Evolutionary conservation across 2,797 vertebrate species (phyloP).

Genomic region (Galaxias olidus): DNA sequence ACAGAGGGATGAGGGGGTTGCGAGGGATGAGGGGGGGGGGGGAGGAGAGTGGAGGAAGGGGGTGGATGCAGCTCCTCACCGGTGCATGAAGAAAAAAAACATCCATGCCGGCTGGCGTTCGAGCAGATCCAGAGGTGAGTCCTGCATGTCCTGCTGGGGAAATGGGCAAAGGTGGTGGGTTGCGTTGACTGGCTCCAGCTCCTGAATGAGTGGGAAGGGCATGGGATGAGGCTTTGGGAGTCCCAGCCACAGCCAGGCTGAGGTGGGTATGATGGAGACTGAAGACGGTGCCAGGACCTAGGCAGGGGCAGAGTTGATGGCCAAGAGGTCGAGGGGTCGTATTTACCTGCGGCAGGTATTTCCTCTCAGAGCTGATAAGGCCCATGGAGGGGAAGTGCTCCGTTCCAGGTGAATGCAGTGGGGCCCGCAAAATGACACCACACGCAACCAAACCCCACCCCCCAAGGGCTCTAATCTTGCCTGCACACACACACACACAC

Average conservation of each 20-base stretch:
- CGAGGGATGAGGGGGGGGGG: conserved; percentile 22
- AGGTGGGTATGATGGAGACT: conserved; percentile 44
- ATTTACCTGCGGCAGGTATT: conserved; percentile 97
- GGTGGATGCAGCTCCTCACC: conserved; percentile 51
- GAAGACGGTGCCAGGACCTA: conserved; percentile 17
- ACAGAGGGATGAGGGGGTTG: conserved; percentile 58
- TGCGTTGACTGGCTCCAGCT: too few species aligned
- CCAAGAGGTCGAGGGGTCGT: conserved; percentile 82
- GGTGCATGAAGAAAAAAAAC: conserved; percentile 70
- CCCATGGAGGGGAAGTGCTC: conserved; percentile 89
- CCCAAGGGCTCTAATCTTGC: conserved; percentile 31
- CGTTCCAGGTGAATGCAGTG: conserved; percentile 95
- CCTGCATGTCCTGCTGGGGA: conserved; percentile 17
- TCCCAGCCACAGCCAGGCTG: conserved; percentile 7
- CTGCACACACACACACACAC: conserved; percentile 31
- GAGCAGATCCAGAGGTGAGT: conserved; percentile 30
- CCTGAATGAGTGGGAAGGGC: too few species aligned
- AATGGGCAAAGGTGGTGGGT: too few species aligned
- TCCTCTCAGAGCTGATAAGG: conserved; percentile 95
- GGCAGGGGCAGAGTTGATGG: conserved; percentile 55
- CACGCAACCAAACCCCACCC: conserved; percentile 74
- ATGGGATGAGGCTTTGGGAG: neutral
- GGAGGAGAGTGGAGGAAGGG: neutral
- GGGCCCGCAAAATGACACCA: conserved; percentile 79
- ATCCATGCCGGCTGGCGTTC: conserved; percentile 52